Percentiles rank a stretch among this genome's conserved stretches.
Conservation (phyloP, 2,888 invertebrate species). For the Willowsia nigromaculata region DNA sequence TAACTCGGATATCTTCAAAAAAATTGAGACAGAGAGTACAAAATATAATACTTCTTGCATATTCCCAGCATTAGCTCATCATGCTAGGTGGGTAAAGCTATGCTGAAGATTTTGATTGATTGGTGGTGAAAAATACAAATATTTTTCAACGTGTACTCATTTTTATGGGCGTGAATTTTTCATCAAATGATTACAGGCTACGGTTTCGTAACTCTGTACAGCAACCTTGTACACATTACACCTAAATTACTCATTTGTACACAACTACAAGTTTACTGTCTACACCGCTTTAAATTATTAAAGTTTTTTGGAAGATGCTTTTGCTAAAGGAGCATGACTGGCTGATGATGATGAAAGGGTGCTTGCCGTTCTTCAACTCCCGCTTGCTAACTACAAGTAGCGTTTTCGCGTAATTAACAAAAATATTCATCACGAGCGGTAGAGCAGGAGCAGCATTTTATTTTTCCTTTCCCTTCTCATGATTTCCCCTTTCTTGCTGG, state of each 20-base stretch:
- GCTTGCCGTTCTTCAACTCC: not conserved
- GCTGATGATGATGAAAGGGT: slow-evolving; percentile 9
- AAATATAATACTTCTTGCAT: not conserved
- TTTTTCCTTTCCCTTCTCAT: slow-evolving; percentile 25
- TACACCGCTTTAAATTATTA: slow-evolving; percentile 1
- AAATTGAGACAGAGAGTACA: not conserved
- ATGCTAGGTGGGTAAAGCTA: not conserved
- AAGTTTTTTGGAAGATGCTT: not conserved
- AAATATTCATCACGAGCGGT: slow-evolving; percentile 60
- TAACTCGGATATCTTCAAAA: not conserved
- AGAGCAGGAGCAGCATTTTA: not conserved
- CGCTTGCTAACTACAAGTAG: slow-evolving; percentile 54
- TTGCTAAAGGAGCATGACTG: slow-evolving; percentile 14
- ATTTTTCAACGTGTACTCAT: slow-evolving; percentile 13
- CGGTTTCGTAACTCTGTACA: not conserved
- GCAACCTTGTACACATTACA: not conserved
- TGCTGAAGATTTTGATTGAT: slow-evolving; percentile 31
- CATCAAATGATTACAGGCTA: slow-evolving; percentile 41
- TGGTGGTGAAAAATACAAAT: slow-evolving; percentile 38
- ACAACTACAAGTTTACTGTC: not conserved
- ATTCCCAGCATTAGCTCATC: not conserved
- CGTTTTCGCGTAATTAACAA: slow-evolving; percentile 63
- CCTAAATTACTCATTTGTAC: slow-evolving; percentile 40
- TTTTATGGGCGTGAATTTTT: slow-evolving; percentile 49
- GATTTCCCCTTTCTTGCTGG: slow-evolving; percentile 52